A percentile compares a stretch with the other conserved stretches of the same genome.
Evolutionary conservation across 2,797 vertebrate genomes (phyloP).

Genomic region (Emydoidea blandingii): DNA sequence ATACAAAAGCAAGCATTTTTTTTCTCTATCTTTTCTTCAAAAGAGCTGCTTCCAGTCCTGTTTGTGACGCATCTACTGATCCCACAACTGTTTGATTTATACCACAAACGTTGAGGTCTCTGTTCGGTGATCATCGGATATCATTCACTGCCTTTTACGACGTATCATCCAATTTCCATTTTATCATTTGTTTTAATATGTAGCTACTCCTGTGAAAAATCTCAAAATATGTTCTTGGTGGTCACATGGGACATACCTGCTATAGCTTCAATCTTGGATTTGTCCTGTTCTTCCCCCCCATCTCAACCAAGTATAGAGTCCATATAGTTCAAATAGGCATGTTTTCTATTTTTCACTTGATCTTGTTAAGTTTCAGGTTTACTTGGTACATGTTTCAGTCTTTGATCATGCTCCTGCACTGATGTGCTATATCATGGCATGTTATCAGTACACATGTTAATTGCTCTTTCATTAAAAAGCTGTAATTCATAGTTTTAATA

Average conservation of each 20-base stretch:
- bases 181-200: rapidly evolving
- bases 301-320: not conserved
- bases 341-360: not conserved
- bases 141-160: not conserved
- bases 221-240: not conserved
- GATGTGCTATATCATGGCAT: not conserved
- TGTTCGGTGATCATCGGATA: not conserved
- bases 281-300: not conserved
- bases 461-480: not conserved
- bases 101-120: rapidly evolving
- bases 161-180: rapidly evolving
- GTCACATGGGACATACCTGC: no score
- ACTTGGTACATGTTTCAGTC: not conserved
- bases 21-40: not conserved
- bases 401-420: not conserved
- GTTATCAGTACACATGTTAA: not conserved
- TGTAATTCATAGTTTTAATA: not conserved
- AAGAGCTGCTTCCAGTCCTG: not conserved
- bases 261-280: no score
- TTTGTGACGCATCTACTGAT: not conserved
- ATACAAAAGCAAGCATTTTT: not conserved
- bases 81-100: not conserved
- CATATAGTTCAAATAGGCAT: not conserved
- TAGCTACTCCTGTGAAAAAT: not conserved
- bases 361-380: not conserved